Evolutionary conservation across 2,797 vertebrate species (phyloP), one percentile per base, ranked within the genome.

Genomic region (Lithobates sylvaticus): DNA sequence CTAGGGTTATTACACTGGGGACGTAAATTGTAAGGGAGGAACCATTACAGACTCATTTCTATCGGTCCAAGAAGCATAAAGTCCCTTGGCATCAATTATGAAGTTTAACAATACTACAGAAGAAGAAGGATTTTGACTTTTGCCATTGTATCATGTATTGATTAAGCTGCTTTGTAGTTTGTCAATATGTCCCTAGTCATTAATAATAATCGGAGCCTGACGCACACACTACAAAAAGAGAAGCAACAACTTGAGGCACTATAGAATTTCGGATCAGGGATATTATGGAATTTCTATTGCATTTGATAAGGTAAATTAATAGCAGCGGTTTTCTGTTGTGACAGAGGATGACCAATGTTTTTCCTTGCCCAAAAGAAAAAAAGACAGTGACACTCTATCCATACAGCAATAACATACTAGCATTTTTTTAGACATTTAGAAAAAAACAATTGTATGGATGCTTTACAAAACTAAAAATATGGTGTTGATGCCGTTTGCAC

Each of bases 11-110:
- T 71, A 82, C 79, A 77, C 85, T 15, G 6, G 85, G 74, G 79
- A 65, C 58, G 34, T 23, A 21, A 26, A 47, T 36, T 44, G 47
- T 76, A 50, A 54, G 68, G 74, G 74, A 82, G 54, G 67, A 77
- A 86, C 79, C 73, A 82, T 89, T 91, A 88, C 88, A 86, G 86
- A 84, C n/a, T 65, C 74, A 88, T 89, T 91, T 89, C 74, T 85
- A 89, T 86, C 50, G 42, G 64, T 82, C 73, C 34, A 82, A 32
- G 23, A 82, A 86, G 70, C 50, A 82, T 72, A 27, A 86, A 65
- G 36, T 86, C 85, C 85, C 85, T 70, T 71, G 85, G 26, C 39
- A 15, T 86, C 85, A 86, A 82, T 86, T 86, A 86, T 65, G 85
- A 82, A 86, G 73, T 86, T 76, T 86, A 76, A 86, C 65, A 86